Conservation (phyloP, 1,140 invertebrate genomes). For the Pseudomyrmex gracilis region DNA sequence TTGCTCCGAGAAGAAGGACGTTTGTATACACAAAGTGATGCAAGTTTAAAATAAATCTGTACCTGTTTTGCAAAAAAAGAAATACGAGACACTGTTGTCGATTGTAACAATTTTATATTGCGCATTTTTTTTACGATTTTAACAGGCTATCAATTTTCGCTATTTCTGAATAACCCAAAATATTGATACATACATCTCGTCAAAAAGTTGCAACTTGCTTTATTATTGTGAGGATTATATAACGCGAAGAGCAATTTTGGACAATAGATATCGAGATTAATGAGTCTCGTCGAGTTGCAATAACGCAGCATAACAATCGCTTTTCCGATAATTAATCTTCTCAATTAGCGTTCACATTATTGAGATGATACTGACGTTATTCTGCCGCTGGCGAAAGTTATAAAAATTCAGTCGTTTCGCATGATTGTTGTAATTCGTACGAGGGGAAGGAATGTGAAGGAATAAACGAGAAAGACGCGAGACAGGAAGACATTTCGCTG, state of each 20-base stretch:
- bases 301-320: slow-evolving; percentile 34
- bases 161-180: background rate
- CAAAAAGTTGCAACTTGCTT: slow-evolving; percentile 43
- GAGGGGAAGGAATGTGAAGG: background rate
- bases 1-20: background rate
- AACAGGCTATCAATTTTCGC: slow-evolving; percentile 7
- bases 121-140: background rate
- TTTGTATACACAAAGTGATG: too few species aligned
- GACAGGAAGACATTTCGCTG: background rate
- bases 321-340: slow-evolving; percentile 31
- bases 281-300: slow-evolving; percentile 33
- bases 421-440: background rate
- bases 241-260: slow-evolving; percentile 24
- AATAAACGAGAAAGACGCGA: background rate
- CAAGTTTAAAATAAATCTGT: background rate
- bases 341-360: slow-evolving; percentile 9
- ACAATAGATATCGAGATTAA: slow-evolving; percentile 48
- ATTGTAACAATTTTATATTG: slow-evolving; percentile 13
- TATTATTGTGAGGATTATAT: slow-evolving; percentile 23
- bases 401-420: background rate
- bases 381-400: background rate
- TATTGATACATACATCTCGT: too few species aligned
- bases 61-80: slow-evolving; percentile 4
- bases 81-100: background rate
- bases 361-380: slow-evolving; percentile 15